Conservation (phyloP, 2,888 invertebrate genomes). For the Caenorhabditis virilis region DNA sequence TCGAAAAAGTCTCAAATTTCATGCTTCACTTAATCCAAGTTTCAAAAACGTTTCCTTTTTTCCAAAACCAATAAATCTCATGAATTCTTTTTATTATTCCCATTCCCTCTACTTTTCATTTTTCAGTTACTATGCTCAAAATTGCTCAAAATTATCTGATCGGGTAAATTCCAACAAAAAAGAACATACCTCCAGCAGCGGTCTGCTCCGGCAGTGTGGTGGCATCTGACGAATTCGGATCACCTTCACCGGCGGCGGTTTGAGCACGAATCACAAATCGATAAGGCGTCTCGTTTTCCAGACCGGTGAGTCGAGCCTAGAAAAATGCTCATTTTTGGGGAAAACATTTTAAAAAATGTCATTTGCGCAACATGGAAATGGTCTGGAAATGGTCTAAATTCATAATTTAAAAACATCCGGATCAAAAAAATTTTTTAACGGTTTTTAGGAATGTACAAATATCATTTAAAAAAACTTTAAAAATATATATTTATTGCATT, state of each 20-base stretch:
- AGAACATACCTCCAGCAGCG: constrained; percentile 42
- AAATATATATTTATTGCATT: too few species aligned
- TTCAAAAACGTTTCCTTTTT: too few species aligned
- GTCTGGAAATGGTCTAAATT: too few species aligned
- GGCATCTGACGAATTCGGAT: constrained; percentile 70
- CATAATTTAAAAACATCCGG: not conserved
- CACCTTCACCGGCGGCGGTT: constrained; percentile 86
- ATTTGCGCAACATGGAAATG: too few species aligned
- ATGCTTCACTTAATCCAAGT: not conserved
- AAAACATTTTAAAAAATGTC: too few species aligned
- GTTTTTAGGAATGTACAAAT: not conserved
- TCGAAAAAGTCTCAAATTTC: not conserved
- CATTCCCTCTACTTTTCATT: not conserved
- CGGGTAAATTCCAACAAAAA: not conserved
- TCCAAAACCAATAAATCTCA: too few species aligned
- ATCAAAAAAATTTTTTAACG: not conserved
- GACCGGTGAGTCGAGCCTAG: constrained; percentile 50
- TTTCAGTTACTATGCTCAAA: not conserved
- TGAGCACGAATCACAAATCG: constrained; percentile 79
- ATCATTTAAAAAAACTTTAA: not conserved
- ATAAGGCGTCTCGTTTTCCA: constrained; percentile 86
- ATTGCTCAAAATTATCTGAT: not conserved
- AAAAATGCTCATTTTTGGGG: too few species aligned
- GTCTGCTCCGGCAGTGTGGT: constrained; percentile 60
- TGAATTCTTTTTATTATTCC: not conserved